These are phyloP conservation scores for Erythrolamprus reginae DNA, from an alignment of 2,113 vertebrate species.

Conservation along the genomic window DNA sequence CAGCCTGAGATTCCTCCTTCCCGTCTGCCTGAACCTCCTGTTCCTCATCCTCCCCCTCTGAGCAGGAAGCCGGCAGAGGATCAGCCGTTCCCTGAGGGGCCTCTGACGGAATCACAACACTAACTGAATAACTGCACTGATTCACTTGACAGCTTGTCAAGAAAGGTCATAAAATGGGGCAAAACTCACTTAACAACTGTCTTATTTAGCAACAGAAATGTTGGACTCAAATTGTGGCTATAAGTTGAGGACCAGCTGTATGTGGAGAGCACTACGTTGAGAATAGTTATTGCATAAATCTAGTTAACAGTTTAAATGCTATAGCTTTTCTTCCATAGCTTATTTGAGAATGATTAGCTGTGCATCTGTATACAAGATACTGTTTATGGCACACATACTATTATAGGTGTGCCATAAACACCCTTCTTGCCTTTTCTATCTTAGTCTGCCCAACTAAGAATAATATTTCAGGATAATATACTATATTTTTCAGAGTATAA, in stretches of 20 bases:
- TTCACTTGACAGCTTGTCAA: neutral
- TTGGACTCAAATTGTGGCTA: neutral
- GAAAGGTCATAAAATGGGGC: neutral
- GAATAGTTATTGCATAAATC: neutral
- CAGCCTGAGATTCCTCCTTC: too few relatives aligned
- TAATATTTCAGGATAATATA: constrained; percentile 62
- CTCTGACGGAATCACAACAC: too few relatives aligned
- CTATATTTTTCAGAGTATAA: too few relatives aligned
- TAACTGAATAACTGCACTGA: neutral
- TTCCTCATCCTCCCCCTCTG: too few relatives aligned
- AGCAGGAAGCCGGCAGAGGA: too few relatives aligned
- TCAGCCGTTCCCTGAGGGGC: too few relatives aligned
- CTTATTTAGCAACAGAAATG: neutral
- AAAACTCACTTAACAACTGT: neutral
- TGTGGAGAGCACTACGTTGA: neutral
- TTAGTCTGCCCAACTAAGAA: constrained; percentile 66
- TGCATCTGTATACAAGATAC: neutral
- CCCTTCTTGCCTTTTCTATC: constrained; percentile 29
- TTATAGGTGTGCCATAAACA: neutral
- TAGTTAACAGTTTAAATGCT: neutral
- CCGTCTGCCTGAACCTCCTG: too few relatives aligned
- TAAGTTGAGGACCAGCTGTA: neutral
- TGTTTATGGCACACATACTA: neutral
- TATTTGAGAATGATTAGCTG: neutral
- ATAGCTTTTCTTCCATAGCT: neutral